Conservation (phyloP, 2,797 vertebrate species). For the Vipera ursinii region DNA sequence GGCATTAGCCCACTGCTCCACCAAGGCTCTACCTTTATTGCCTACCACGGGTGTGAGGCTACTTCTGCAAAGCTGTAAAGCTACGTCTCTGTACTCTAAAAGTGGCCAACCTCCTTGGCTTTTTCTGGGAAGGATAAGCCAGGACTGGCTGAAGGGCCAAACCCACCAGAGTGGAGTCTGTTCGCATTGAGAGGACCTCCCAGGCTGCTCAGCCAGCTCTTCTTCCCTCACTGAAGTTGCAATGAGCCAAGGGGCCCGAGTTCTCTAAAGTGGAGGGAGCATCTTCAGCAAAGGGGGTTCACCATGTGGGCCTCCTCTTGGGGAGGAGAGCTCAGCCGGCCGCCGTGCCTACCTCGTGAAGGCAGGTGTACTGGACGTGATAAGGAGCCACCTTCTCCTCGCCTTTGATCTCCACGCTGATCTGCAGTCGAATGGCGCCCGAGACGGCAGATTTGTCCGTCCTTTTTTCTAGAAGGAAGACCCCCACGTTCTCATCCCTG, state of each 20-base stretch:
- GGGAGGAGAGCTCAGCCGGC: not conserved
- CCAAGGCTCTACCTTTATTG: no score
- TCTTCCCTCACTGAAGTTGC: not conserved
- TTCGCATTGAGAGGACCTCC: fast-evolving
- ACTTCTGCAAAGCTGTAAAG: not conserved
- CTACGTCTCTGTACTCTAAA: not conserved
- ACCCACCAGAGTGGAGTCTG: not conserved
- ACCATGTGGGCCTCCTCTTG: fast-evolving
- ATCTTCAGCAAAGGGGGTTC: no score
- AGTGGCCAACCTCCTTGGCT: not conserved
- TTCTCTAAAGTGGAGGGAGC: not conserved
- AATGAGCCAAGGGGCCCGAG: not conserved
- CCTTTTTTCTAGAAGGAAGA: conserved; percentile 85
- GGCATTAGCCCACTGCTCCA: no score
- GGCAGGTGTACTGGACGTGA: conserved; percentile 95
- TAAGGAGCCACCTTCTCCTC: conserved; percentile 98
- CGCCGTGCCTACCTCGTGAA: conserved; percentile 82
- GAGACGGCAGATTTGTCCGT: conserved; percentile 98
- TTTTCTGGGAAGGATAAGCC: not conserved
- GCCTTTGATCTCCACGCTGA: conserved; percentile 97
- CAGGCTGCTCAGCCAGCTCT: not conserved
- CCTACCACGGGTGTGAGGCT: not conserved
- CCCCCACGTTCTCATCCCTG: not conserved
- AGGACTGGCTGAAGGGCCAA: no score
- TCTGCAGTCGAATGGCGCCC: conserved; percentile 95